Evolutionary conservation across 1,140 invertebrate species (phyloP).

Genomic region (Mylabris phalerata): DNA sequence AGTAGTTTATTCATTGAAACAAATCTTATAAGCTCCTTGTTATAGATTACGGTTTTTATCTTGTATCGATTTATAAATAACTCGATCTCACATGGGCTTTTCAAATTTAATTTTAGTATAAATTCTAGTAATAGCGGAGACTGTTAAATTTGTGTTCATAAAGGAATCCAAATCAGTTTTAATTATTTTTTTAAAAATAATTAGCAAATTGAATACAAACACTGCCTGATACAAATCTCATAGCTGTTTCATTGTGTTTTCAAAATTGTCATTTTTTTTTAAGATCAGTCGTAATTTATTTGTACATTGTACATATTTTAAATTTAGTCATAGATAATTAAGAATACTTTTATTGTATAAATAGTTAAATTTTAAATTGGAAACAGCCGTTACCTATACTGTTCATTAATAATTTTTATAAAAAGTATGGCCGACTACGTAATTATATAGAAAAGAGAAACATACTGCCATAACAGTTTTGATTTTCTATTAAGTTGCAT

Average conservation of each 20-base stretch:
- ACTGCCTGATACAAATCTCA: constrained; percentile 28
- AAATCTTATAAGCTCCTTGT: too few relatives aligned
- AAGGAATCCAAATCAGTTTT: constrained; percentile 7
- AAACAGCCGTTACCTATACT: too few relatives aligned
- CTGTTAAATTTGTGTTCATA: constrained; percentile 11
- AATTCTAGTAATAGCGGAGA: constrained; percentile 6
- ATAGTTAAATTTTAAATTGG: constrained; percentile 1
- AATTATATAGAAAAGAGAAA: too few relatives aligned
- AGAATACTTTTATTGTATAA: constrained; percentile 7
- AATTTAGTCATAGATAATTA: constrained; percentile 17
- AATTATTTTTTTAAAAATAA: constrained; percentile 4
- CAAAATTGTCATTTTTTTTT: constrained; percentile 3
- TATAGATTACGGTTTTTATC: too few relatives aligned
- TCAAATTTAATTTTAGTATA: too few relatives aligned
- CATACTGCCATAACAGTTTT: too few relatives aligned
- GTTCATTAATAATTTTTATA: too few relatives aligned
- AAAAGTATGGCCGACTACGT: too few relatives aligned
- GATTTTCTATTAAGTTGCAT: too few relatives aligned
- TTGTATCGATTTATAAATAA: too few relatives aligned
- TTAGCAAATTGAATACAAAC: constrained; percentile 24
- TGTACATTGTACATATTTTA: constrained; percentile 22
- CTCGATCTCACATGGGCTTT: too few relatives aligned
- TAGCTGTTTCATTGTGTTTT: constrained; percentile 12
- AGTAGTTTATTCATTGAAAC: too few relatives aligned
- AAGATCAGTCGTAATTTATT: constrained; percentile 26